phyloP scores from a whole-genome alignment of 2,113 vertebrate genomes.

The Peromyscus polionotus region DNA sequence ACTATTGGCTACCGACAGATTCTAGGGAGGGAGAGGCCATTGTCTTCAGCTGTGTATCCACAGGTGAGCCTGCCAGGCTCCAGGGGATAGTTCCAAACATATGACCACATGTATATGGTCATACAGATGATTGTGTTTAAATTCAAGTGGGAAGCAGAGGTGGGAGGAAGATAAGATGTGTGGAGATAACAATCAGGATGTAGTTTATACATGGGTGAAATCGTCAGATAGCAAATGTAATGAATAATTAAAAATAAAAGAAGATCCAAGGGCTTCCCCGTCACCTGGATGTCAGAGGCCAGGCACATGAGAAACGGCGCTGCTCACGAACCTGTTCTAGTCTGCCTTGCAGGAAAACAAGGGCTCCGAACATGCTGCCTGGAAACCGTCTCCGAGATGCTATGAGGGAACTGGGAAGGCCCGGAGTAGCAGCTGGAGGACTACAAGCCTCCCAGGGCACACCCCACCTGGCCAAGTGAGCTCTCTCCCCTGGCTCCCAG shows the following conservation, averaged over 20 bases:
- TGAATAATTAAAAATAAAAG: neutral
- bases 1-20: too few relatives aligned
- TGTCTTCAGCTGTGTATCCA: neutral
- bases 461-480: neutral
- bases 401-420: neutral
- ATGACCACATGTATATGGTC: too few relatives aligned
- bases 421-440: neutral
- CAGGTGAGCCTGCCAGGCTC: neutral
- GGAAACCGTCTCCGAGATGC: neutral
- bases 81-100: neutral
- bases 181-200: neutral
- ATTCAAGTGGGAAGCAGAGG: neutral
- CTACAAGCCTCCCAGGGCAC: neutral
- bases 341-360: neutral
- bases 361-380: neutral
- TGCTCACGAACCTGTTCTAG: neutral
- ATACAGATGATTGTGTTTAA: neutral
- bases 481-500: neutral
- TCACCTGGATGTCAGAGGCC: neutral
- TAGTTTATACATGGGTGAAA: neutral
- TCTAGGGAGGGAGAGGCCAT: neutral
- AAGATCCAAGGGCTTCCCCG: neutral
- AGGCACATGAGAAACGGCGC: accelerated
- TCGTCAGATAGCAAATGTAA: neutral
- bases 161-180: neutral